These are phyloP conservation scores for Cheilosia vernalis DNA, from an alignment of 2,888 invertebrate genomes.

Conservation along the genomic window DNA sequence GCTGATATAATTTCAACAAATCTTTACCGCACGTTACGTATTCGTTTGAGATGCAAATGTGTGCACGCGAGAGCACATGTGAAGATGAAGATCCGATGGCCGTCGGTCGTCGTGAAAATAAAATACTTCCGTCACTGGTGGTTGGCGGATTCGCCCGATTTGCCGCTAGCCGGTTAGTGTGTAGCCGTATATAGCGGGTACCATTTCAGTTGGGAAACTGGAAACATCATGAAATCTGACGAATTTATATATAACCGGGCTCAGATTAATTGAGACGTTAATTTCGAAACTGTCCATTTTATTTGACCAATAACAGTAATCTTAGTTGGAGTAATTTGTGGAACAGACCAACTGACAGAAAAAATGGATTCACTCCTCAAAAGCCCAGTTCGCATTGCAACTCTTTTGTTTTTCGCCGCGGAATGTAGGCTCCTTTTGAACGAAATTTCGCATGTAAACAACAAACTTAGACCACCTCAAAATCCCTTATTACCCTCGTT, in stretches of 20 bases:
- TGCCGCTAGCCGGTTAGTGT: constrained; percentile 3
- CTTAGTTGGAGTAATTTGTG: not conserved
- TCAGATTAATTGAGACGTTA: constrained; percentile 21
- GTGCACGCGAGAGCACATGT: not conserved
- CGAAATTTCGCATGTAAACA: not conserved
- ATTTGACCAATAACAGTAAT: not conserved
- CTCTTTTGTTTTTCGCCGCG: constrained; percentile 4
- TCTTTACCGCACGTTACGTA: constrained; percentile 51
- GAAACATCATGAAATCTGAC: constrained; percentile 28
- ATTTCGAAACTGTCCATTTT: constrained; percentile 43
- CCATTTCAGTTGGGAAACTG: constrained; percentile 15
- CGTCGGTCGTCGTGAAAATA: not conserved
- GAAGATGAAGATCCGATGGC: constrained; percentile 13
- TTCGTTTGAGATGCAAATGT: not conserved
- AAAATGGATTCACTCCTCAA: no score
- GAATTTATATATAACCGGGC: constrained; percentile 34
- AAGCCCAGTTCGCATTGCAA: not conserved
- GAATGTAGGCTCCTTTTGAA: not conserved
- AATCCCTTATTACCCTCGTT: constrained; percentile 20
- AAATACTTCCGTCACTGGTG: constrained; percentile 50
- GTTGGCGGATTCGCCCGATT: constrained; percentile 19
- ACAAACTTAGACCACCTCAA: constrained; percentile 6
- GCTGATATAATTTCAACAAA: constrained; percentile 66
- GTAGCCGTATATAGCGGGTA: not conserved
- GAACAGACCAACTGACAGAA: no score